phyloP scores from a whole-genome alignment of 2,113 vertebrate species.

The Manacus vitellinus region DNA sequence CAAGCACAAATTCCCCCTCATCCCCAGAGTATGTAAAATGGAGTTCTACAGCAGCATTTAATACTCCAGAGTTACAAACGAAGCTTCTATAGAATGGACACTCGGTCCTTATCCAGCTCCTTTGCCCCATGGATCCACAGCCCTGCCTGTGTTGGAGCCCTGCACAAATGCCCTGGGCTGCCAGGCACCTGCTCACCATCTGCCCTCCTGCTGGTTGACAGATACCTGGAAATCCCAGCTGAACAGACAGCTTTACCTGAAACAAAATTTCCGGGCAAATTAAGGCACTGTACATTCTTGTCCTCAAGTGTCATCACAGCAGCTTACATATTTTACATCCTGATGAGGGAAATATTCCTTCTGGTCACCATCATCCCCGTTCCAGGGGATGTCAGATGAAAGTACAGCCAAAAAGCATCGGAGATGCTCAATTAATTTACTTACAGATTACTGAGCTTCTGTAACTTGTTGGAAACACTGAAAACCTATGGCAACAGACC shows the following conservation, averaged over 20 bases:
- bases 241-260: not conserved
- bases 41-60: not conserved
- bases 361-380: not conserved
- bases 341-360: not conserved
- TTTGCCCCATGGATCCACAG: not conserved
- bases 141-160: rapidly evolving
- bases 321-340: rapidly evolving
- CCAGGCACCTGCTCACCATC: not conserved
- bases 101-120: not conserved
- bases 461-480: not conserved
- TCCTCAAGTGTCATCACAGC: not conserved
- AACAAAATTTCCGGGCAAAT: not conserved
- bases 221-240: not conserved
- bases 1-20: not conserved
- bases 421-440: not conserved
- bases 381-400: not conserved
- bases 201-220: not conserved
- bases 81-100: not conserved
- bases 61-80: not conserved
- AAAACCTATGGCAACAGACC: not conserved
- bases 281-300: rapidly evolving
- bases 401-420: not conserved
- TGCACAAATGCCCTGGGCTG: not conserved
- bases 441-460: not conserved
- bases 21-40: not conserved